Conservation (phyloP, 2,797 vertebrate species). For the Podargus strigoides region DNA sequence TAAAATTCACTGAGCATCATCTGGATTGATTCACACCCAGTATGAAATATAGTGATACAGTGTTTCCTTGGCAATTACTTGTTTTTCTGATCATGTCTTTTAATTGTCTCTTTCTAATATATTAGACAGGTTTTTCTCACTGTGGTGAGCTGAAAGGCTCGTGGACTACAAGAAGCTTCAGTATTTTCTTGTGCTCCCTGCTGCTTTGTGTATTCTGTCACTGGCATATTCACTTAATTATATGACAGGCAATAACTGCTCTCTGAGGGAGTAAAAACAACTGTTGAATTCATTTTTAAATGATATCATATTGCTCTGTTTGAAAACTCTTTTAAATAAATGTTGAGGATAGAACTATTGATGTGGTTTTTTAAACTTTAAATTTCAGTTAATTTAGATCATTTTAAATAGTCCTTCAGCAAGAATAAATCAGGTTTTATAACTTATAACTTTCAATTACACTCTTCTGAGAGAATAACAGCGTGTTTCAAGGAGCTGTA, state of each 20-base stretch:
- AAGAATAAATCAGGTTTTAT: conserved; percentile 63
- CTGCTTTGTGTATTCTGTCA: conserved; percentile 34
- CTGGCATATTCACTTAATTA: conserved; percentile 43
- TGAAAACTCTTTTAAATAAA: conserved; percentile 40
- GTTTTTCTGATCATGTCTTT: conserved; percentile 13
- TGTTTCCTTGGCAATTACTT: conserved; percentile 3
- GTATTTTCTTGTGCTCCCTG: neutral
- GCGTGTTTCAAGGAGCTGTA: conserved; percentile 1
- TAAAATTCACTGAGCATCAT: neutral
- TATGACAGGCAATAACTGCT: conserved; percentile 22
- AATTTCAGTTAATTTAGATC: conserved; percentile 57
- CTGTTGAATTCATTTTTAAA: conserved; percentile 34
- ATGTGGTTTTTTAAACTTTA: conserved; percentile 53
- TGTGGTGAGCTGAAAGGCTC: neutral
- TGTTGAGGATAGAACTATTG: conserved; percentile 41
- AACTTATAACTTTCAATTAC: conserved; percentile 58
- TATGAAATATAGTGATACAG: neutral
- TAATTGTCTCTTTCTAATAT: neutral
- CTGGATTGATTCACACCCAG: neutral
- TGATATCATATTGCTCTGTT: conserved; percentile 28
- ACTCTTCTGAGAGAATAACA: conserved; percentile 22
- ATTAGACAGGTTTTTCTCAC: neutral
- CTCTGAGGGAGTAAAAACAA: conserved; percentile 41
- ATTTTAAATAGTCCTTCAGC: conserved; percentile 61
- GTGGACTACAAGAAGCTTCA: neutral